These are phyloP conservation scores for Okapia johnstoni DNA, from an alignment of 2,113 vertebrate genomes.

Conservation along the genomic window DNA sequence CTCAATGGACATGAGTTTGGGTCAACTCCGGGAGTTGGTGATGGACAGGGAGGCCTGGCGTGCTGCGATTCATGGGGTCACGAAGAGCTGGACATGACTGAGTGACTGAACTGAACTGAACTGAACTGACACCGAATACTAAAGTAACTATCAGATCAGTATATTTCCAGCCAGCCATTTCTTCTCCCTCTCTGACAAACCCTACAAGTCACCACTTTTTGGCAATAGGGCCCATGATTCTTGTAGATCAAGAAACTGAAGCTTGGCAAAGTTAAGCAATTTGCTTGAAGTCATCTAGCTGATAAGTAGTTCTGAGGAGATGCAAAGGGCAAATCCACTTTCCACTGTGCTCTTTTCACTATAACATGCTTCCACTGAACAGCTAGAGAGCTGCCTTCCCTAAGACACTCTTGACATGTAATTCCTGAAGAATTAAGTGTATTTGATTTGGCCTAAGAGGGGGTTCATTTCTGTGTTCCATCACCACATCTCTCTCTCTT, in stretches of 20 bases:
- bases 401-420: neutral
- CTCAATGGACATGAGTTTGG: no score
- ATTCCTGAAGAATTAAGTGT: conserved; percentile 19
- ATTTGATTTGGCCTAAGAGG: conserved; percentile 4
- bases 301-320: neutral
- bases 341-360: neutral
- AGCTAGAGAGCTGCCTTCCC: neutral
- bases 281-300: neutral
- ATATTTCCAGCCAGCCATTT: neutral
- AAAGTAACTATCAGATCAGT: neutral
- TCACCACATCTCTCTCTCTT: neutral
- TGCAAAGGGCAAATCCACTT: neutral
- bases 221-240: neutral
- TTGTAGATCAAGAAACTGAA: neutral
- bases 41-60: no score
- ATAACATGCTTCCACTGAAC: neutral
- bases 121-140: neutral
- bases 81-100: no score
- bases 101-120: no score
- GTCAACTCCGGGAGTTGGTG: no score
- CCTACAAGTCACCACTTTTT: neutral
- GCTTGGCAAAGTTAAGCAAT: neutral
- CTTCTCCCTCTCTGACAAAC: neutral
- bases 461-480: neutral
- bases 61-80: no score